Evolutionary conservation across 1,140 invertebrate genomes (phyloP).

Genomic region (Bacillus rossius): DNA sequence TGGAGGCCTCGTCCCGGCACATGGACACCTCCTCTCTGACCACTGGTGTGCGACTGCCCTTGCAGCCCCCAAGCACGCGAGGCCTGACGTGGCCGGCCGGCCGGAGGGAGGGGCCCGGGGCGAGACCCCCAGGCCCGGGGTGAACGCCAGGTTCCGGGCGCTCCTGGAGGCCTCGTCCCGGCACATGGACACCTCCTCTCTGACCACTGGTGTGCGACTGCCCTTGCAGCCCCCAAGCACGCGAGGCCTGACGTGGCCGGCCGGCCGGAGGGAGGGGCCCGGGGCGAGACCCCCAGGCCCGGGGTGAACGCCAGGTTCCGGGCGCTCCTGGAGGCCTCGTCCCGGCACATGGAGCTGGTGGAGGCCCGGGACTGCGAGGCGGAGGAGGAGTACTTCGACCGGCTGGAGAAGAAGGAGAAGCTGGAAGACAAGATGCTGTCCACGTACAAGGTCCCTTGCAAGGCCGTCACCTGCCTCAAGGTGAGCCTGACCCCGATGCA

Average conservation of each 20-base stretch:
- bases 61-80: too few relatives aligned
- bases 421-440: constrained; percentile 90
- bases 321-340: constrained; percentile 72
- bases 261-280: too few relatives aligned
- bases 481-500: too few relatives aligned
- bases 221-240: too few relatives aligned
- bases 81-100: too few relatives aligned
- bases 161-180: constrained; percentile 73
- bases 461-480: constrained; percentile 80
- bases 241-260: too few relatives aligned
- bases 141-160: constrained; percentile 56
- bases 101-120: too few relatives aligned
- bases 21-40: too few relatives aligned
- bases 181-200: too few relatives aligned
- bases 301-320: constrained; percentile 51
- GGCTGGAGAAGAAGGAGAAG: constrained; percentile 81
- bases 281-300: too few relatives aligned
- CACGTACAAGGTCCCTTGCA: constrained; percentile 76
- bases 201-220: too few relatives aligned
- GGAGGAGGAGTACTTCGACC: constrained; percentile 82
- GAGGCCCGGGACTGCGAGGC: constrained; percentile 64
- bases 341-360: constrained; percentile 68
- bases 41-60: too few relatives aligned
- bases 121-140: background rate
- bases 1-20: constrained; percentile 74